Conservation (phyloP, 2,113 vertebrate genomes). For the Rhineura floridana region DNA sequence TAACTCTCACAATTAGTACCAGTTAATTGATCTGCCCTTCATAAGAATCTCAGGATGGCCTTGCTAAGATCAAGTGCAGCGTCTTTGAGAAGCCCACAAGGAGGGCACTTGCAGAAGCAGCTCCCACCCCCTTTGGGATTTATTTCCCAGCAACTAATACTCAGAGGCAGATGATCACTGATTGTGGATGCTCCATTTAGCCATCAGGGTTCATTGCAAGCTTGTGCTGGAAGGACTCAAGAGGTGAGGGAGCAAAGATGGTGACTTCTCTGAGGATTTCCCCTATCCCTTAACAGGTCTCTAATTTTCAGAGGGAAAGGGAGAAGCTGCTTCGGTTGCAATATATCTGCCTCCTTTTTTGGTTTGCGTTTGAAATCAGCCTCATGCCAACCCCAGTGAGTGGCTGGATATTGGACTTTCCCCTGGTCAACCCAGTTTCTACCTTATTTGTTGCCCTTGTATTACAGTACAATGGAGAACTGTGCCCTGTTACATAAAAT, state of each 20-base stretch:
- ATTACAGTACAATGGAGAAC: neutral
- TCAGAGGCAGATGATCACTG: neutral
- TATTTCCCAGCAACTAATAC: neutral
- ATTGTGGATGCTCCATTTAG: neutral
- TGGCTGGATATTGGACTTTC: neutral
- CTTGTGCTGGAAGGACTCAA: neutral
- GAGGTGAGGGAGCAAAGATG: neutral
- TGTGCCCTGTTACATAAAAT: too few species aligned
- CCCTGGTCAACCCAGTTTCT: neutral
- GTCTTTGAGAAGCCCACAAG: neutral
- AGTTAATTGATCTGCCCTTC: too few species aligned
- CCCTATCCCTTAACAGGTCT: neutral
- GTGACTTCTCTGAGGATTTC: neutral
- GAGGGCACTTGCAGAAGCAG: neutral
- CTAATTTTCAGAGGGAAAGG: neutral
- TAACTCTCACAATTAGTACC: too few species aligned
- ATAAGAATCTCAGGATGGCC: neutral
- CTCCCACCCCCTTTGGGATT: too few species aligned
- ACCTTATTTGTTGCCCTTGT: too few species aligned
- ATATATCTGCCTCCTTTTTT: neutral
- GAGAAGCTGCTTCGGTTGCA: neutral
- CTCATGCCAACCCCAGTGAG: neutral
- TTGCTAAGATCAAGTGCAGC: neutral
- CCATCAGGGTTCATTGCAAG: too few species aligned
- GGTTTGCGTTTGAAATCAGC: neutral